Evolutionary conservation across 1,140 invertebrate genomes (phyloP), one percentile per base, ranked within the genome.

Genomic region (Caerostris extrusa): DNA sequence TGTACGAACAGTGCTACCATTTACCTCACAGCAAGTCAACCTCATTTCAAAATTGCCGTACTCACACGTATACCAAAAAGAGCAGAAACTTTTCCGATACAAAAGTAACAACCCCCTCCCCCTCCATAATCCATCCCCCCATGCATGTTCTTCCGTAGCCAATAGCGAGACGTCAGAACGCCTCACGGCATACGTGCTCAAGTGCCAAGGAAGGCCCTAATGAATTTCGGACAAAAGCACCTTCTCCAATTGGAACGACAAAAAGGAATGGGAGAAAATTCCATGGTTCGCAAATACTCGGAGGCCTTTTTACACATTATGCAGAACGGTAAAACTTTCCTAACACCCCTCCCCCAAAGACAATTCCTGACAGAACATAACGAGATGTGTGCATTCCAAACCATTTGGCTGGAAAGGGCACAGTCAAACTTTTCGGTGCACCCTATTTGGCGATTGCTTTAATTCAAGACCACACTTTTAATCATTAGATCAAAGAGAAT

Each of bases 381-480:
- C 82, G 82, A 85, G 82, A 85, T 85, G 82, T 85, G 82, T 58
- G 57, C 82, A 85, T 58, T 85, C 58, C 86, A 7, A 88, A 88
- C 19, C 12, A 17, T 50, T 71, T n/a, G 17, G 64, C 17, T 55
- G 56, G 56, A 58, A 90, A 50, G 17, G 71, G 55, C 64, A 57
- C 71, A 90, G 67, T 90, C 67, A 90, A 71, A 87, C 57, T 61
- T 61, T 12, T 19, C 6, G 81, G 58, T 14, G 58, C 34, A 5
- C 19, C 58, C 88, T 7, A 71, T 90, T 71, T 10, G 50, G 34
- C 69, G 56, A 55, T 53, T 88, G 60, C 67, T 89, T 93, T 93
- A 93, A 93, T 93, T 93, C 92, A 88, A 82, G 92, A 89, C 92
- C 92, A 93, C 92, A 87, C 92, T 69, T 81, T 93, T 93, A 88